Evolutionary conservation across 2,888 invertebrate genomes (phyloP), one percentile per base, ranked within the genome.

Genomic region (Invenusta paracnida): DNA sequence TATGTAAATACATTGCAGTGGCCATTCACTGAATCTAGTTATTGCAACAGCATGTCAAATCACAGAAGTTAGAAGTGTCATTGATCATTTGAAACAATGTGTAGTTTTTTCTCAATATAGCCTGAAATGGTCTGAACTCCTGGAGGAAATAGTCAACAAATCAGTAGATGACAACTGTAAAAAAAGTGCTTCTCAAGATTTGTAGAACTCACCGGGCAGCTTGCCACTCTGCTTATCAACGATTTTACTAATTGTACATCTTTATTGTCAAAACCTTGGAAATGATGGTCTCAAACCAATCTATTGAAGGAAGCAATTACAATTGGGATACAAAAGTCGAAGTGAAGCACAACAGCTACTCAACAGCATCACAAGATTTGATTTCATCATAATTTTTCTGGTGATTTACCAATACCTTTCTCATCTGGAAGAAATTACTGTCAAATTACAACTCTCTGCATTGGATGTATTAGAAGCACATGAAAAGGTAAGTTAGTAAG

Each of bases 381-480:
- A 73, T 73, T 73, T 73, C 73, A 73, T 73, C 23, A 23, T 73
- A 73, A 73, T 73, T 73, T 73, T 73, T 73, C 11, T 73, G 17
- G 73, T 73, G 27, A 73, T 73, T 73, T 73, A 73, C 27, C 73
- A 73, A 23, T 73, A 73, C 73, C 73, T 73, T 73, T 73, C 73
- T 73, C 73, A 73, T 73, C 27, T 23, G 73, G 73, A 73, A 73
- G 73, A 5, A 73, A 73, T 73, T 73, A 73, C 73, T 73, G 73
- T 73, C 73, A 73, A 73, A 73, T 73, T 73, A 23, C 73, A 73
- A 73, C 73, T 73, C 73, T 73, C 73, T 73, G 73, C 73, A 73
- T 73, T 73, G 73, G 73, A 73, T 73, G 73, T 73, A 73, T 73
- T 73, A 73, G 73, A 73, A 73, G 73, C 25, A 23, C 73, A 23